phyloP scores from a whole-genome alignment of 2,888 invertebrate genomes.

The Campopleginae sp. region DNA sequence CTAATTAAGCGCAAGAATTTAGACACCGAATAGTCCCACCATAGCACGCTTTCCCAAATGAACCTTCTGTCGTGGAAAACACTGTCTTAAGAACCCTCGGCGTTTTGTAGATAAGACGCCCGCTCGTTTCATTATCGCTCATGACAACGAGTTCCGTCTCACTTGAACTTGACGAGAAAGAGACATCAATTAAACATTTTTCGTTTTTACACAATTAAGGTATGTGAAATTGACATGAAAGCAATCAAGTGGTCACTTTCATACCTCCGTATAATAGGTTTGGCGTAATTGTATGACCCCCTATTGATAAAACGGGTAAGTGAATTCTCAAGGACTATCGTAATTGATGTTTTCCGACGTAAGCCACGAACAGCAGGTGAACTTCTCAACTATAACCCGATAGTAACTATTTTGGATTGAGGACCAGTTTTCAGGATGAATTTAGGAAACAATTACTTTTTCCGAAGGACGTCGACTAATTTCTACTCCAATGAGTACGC shows the following conservation, averaged over 20 bases:
- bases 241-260: conserved; percentile 4
- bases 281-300: conserved; percentile 4
- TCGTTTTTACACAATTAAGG: conserved; percentile 7
- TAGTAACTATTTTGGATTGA: background rate
- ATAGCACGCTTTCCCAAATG: conserved; percentile 21
- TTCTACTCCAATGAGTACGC: background rate
- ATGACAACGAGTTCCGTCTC: background rate
- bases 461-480: background rate
- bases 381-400: background rate
- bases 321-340: conserved; percentile 15
- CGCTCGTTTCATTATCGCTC: conserved; percentile 35
- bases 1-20: conserved; percentile 13
- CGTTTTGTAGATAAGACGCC: conserved; percentile 39
- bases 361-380: background rate
- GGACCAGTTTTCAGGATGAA: background rate
- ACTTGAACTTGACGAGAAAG: conserved; percentile 21
- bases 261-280: background rate
- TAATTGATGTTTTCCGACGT: background rate
- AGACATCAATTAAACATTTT: conserved; percentile 4
- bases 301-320: conserved; percentile 12
- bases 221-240: conserved; percentile 10
- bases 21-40: background rate
- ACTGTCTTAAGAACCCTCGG: conserved; percentile 22
- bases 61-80: conserved; percentile 8
- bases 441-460: background rate